Evolutionary conservation across 1,140 invertebrate genomes (phyloP).

Genomic region (Eriocheir sinensis): DNA sequence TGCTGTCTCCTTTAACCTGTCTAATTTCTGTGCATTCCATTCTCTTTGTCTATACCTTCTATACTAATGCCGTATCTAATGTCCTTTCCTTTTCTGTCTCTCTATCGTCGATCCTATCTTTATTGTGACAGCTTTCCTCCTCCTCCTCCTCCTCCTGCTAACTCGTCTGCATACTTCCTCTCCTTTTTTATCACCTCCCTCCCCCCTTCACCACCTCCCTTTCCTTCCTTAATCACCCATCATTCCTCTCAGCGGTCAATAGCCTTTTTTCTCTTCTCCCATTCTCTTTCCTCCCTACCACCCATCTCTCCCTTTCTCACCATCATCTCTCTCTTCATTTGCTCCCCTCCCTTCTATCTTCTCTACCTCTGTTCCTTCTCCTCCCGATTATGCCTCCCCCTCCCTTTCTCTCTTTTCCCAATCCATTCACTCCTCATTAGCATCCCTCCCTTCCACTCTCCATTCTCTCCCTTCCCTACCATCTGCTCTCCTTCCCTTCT

Average conservation of each 20-base stretch:
- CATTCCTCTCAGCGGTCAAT: background rate
- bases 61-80: background rate
- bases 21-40: too few relatives aligned
- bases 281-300: background rate
- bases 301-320: background rate
- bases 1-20: background rate
- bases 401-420: background rate
- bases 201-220: background rate
- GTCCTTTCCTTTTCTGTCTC: background rate
- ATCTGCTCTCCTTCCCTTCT: background rate
- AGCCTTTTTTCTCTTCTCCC: background rate
- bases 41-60: slow-evolving; percentile 23
- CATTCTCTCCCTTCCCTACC: background rate
- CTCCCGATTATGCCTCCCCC: background rate
- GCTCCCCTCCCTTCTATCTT: background rate
- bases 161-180: background rate
- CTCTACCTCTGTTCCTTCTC: background rate
- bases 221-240: background rate
- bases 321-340: background rate
- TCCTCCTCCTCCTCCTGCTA: background rate
- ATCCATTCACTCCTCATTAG: background rate
- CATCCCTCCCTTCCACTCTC: background rate
- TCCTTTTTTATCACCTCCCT: slow-evolving; percentile 9
- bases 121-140: background rate
- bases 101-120: background rate